A percentile compares a stretch with the other conserved stretches of the same genome.
Conservation (phyloP, 2,113 vertebrate genomes). For the Ondatra zibethicus region DNA sequence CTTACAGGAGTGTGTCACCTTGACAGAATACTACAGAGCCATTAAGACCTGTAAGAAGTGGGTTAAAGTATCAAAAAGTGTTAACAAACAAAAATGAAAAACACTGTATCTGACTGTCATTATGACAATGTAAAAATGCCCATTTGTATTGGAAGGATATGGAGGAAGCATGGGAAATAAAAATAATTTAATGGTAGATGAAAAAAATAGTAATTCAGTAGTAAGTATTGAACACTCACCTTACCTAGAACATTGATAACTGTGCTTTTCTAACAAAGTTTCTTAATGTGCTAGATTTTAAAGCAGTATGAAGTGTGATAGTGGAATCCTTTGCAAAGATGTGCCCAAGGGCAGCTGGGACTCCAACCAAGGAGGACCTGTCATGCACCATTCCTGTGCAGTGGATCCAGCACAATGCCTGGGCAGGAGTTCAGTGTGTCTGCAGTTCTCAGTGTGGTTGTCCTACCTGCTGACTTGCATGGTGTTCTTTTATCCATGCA, state of each 20-base stretch:
- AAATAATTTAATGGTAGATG: background rate
- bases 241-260: background rate
- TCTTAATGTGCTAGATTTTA: background rate
- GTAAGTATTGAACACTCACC: background rate
- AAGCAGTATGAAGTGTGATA: background rate
- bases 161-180: background rate
- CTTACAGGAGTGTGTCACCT: background rate
- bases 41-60: background rate
- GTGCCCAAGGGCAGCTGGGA: background rate
- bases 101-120: background rate
- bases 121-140: background rate
- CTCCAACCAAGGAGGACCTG: background rate
- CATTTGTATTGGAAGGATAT: slow-evolving; percentile 7
- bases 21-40: background rate
- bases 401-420: background rate
- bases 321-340: background rate
- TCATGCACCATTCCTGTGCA: background rate
- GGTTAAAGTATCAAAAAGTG: background rate
- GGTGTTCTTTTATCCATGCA: background rate
- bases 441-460: background rate
- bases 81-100: background rate
- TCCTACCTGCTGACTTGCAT: background rate
- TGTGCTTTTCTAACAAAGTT: background rate
- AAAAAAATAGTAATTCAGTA: background rate
- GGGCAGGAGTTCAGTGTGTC: background rate